Conservation (phyloP, 2,113 vertebrate species). For the Scolopax mira region DNA sequence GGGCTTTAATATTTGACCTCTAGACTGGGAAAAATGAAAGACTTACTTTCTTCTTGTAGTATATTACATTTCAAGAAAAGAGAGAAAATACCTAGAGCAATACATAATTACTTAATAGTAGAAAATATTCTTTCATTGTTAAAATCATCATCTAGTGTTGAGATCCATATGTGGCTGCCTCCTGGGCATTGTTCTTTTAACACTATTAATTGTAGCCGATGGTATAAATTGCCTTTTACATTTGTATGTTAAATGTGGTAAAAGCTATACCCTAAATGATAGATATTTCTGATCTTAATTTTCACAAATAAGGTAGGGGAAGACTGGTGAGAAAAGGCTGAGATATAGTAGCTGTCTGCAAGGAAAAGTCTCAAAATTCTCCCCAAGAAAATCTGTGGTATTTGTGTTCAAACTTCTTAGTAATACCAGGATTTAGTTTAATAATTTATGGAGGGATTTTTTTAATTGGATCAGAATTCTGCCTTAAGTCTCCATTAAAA, state of each 20-base stretch:
- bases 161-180: neutral
- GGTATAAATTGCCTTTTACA: constrained; percentile 1
- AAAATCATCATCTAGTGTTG: neutral
- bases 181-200: neutral
- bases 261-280: neutral
- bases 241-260: neutral
- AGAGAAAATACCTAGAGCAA: neutral
- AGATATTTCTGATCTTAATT: neutral
- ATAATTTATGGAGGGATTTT: neutral
- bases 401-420: neutral
- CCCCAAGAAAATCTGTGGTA: neutral
- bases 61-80: neutral
- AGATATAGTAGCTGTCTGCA: neutral
- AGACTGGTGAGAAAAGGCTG: neutral
- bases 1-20: neutral
- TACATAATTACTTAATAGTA: neutral
- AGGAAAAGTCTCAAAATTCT: neutral
- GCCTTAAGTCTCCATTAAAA: constrained; percentile 26
- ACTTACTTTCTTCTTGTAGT: neutral
- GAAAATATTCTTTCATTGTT: neutral
- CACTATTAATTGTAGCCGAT: constrained; percentile 2
- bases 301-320: neutral
- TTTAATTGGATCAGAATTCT: neutral
- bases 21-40: neutral
- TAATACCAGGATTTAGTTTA: neutral